phyloP scores from a whole-genome alignment of 2,888 invertebrate species.

The Venusia cambrica region DNA sequence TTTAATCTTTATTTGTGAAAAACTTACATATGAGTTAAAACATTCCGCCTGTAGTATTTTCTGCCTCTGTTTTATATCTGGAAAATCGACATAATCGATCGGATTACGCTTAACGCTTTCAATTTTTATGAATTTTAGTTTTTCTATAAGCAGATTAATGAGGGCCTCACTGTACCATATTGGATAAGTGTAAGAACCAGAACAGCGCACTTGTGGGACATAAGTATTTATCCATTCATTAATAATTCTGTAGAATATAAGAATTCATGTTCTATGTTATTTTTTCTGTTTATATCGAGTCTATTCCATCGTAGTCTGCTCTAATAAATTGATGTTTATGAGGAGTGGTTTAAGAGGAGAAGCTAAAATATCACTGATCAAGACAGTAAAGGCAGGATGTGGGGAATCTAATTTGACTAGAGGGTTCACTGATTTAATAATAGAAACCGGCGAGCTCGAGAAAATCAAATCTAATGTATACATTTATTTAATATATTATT shows the following conservation, averaged over 20 bases:
- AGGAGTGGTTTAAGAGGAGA: too few species aligned
- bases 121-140: neutral
- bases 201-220: conserved; percentile 4
- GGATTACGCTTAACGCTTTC: too few species aligned
- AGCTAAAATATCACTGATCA: too few species aligned
- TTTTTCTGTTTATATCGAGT: neutral
- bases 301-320: conserved; percentile 3
- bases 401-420: too few species aligned
- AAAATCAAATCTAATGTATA: too few species aligned
- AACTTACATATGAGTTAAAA: neutral
- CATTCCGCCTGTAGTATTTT: conserved; percentile 7
- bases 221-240: neutral
- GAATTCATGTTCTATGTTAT: too few species aligned
- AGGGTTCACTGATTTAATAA: too few species aligned
- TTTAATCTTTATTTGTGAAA: conserved; percentile 12
- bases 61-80: conserved; percentile 1
- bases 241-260: conserved; percentile 1
- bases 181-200: conserved; percentile 1
- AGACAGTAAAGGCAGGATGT: too few species aligned
- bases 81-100: conserved; percentile 1
- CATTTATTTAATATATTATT: too few species aligned
- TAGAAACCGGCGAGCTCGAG: too few species aligned
- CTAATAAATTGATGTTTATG: conserved; percentile 2
- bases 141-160: conserved; percentile 9
- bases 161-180: conserved; percentile 7